These are phyloP conservation scores for Megastigmus dorsalis DNA, from an alignment of 2,888 invertebrate species.

Conservation along the genomic window DNA sequence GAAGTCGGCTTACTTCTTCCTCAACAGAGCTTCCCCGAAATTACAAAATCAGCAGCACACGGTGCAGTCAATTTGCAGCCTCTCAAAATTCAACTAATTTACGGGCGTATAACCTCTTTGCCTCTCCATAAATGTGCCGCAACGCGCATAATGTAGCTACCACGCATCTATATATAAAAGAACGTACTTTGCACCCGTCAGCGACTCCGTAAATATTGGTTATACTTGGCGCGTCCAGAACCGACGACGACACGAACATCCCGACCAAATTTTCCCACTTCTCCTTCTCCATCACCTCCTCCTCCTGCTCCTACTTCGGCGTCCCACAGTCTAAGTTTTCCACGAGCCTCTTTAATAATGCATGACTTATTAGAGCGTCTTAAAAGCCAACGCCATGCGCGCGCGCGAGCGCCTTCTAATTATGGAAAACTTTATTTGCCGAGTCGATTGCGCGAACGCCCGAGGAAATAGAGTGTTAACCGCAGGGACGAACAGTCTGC, in stretches of 20 bases:
- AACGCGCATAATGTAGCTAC: conserved; percentile 37
- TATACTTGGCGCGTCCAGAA: not conserved
- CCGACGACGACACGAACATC: too few species aligned
- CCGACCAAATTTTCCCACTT: too few species aligned
- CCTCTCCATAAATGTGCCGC: conserved; percentile 54
- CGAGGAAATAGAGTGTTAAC: too few species aligned
- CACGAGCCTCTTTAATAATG: conserved; percentile 57
- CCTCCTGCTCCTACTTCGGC: too few species aligned
- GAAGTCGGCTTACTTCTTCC: too few species aligned
- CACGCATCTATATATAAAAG: too few species aligned
- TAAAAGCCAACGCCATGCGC: conserved; percentile 14
- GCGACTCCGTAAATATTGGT: not conserved
- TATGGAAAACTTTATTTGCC: conserved; percentile 43
- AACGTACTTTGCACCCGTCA: too few species aligned
- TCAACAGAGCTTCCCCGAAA: too few species aligned
- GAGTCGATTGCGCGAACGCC: conserved; percentile 1
- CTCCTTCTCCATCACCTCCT: too few species aligned
- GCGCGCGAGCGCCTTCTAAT: conserved; percentile 30
- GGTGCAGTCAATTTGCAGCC: not conserved
- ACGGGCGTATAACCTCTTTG: not conserved
- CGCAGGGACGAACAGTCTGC: too few species aligned
- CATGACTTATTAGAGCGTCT: conserved; percentile 46
- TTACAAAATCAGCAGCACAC: not conserved
- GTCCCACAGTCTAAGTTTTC: conserved; percentile 12
- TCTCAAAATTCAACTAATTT: conserved; percentile 17